Base-by-base conservation (phyloP, 2,888 invertebrate genomes). In the Eumacrocentrus americanus region DNA sequence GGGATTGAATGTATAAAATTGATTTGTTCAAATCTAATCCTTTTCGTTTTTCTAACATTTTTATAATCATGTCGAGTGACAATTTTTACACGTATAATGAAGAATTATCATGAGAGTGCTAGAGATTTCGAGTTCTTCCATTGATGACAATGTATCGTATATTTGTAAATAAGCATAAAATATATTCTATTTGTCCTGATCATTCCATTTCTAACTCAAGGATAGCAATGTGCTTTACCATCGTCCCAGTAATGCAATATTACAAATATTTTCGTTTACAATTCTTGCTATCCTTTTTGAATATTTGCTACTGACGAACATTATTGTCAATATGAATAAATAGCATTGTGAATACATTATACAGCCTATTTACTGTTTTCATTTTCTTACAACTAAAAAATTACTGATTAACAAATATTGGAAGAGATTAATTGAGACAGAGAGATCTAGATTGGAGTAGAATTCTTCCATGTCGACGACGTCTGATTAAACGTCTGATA, bases 141-240 rank as follows among this genome's bases (percentile, higher is more conserved):
- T 73, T 72, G 70, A 67, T 74, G 73, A 65, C 65, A 68, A 65
- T 66, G 63, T 67, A 72, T 67, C 70, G 73, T 70, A 71, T 69
- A 73, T 70, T 71, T 77, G 77, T 77, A 77, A 68, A 77, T 77
- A 76, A 67, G 48, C 63, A 59, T 61, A 63, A 69, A 60, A 69
- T 70, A 60, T 62, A 68, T 66, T 64, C 52, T 68, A 74, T 69
- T 70, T 54, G 65, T 64, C 62, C 63, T 69, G 71, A 72, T 72
- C 74, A 76, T 76, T 76, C 75, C 75, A 73, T 53, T 52, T 38
- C n/a, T 20, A 20, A 62, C 44, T 48, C 9, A 52, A 35, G 22
- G 12, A 20, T 37, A 67, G 46, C 25, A 65, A 68, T 71, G 67
- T 61, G 52, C 37, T 64, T 66, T 63, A 29, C 47, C 46, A 29